Percentiles rank a stretch among this genome's conserved stretches.
phyloP scores from a whole-genome alignment of 2,113 vertebrate genomes.

The Orthonyx spaldingii region DNA sequence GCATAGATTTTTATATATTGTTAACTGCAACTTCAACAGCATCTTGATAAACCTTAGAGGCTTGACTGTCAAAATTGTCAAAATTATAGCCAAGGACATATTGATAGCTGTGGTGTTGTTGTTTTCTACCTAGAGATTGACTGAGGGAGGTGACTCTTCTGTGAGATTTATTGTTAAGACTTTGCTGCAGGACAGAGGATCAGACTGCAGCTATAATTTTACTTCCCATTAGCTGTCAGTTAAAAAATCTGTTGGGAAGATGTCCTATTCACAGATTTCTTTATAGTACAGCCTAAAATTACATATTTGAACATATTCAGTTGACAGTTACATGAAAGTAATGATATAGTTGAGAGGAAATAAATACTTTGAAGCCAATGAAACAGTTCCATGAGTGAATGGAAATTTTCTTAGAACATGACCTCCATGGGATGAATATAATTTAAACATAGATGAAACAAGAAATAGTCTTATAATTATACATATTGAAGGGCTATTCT shows the following conservation, averaged over 20 bases:
- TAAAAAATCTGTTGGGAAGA: constrained; percentile 48
- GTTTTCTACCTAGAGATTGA: not conserved
- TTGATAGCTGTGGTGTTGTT: not conserved
- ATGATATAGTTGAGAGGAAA: constrained; percentile 49
- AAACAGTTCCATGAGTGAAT: constrained; percentile 25
- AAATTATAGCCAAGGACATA: not conserved
- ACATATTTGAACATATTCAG: constrained; percentile 57
- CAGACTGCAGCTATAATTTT: constrained; percentile 59
- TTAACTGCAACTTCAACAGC: not conserved
- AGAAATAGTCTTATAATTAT: constrained; percentile 28
- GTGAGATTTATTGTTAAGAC: constrained; percentile 35
- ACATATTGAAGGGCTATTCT: not conserved
- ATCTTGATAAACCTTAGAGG: not conserved
- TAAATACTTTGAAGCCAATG: constrained; percentile 55
- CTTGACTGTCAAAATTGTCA: constrained; percentile 1
- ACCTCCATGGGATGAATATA: not conserved
- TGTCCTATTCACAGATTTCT: constrained; percentile 51
- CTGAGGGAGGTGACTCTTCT: not conserved
- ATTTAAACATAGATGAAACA: constrained; percentile 36
- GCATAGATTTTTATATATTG: not conserved
- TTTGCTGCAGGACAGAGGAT: constrained; percentile 5
- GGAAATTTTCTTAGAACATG: constrained; percentile 17
- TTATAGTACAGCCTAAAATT: constrained; percentile 65
- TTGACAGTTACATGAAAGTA: constrained; percentile 69
- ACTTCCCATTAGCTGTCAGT: constrained; percentile 62